A percentile compares a stretch with the other conserved stretches of the same genome.
phyloP scores from a whole-genome alignment of 2,113 vertebrate species.

The Takifugu bimaculatus region DNA sequence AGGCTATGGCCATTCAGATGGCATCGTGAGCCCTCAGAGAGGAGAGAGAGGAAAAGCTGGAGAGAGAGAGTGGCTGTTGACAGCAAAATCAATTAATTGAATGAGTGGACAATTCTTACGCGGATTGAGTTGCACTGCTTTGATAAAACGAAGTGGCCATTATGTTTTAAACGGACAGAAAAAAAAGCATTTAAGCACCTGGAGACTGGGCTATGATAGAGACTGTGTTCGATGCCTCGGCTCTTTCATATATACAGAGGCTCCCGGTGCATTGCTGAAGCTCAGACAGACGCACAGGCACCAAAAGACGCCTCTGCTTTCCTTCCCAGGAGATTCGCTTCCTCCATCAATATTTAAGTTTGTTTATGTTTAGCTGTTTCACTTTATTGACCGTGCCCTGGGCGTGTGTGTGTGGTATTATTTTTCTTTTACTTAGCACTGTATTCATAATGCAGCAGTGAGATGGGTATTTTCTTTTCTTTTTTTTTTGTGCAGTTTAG shows the following conservation, averaged over 20 bases:
- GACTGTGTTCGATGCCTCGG: constrained; percentile 11
- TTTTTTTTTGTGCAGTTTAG: too few species aligned
- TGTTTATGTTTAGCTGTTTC: constrained; percentile 70
- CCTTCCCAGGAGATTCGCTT: constrained; percentile 46
- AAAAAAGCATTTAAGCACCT: constrained; percentile 50
- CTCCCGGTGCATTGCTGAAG: constrained; percentile 11
- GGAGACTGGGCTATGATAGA: constrained; percentile 6
- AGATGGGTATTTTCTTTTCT: not conserved
- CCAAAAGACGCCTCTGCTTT: constrained; percentile 34
- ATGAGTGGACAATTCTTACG: constrained; percentile 63
- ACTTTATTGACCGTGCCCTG: constrained; percentile 34
- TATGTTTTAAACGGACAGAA: constrained; percentile 55
- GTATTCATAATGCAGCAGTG: constrained; percentile 16
- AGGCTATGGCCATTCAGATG: constrained; percentile 36
- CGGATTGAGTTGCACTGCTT: constrained; percentile 65
- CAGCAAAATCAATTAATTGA: constrained; percentile 62
- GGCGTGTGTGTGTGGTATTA: not conserved
- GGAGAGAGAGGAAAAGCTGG: constrained; percentile 26
- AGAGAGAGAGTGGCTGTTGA: constrained; percentile 58
- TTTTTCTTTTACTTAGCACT: constrained; percentile 24
- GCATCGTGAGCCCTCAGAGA: constrained; percentile 58
- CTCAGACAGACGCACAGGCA: constrained; percentile 67
- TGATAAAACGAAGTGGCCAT: constrained; percentile 62
- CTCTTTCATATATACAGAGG: constrained; percentile 33
- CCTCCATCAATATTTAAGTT: constrained; percentile 69